Evolutionary conservation across 2,888 invertebrate species (phyloP).

Genomic region (Diplazon laetatorius): DNA sequence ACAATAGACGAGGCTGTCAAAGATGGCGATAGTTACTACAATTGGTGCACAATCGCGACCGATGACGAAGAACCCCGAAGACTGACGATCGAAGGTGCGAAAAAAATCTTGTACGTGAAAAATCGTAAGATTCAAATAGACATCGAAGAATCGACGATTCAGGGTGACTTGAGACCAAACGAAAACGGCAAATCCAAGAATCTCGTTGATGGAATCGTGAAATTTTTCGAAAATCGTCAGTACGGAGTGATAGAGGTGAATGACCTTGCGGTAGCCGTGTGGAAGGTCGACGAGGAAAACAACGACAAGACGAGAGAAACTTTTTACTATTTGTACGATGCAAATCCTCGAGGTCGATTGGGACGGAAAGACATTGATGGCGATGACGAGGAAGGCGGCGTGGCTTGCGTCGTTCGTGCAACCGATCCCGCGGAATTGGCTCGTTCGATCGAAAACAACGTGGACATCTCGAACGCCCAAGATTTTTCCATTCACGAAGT

Average conservation of each 20-base stretch:
- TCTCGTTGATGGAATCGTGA: slow-evolving; percentile 76
- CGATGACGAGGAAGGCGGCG: slow-evolving; percentile 64
- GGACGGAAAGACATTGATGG: slow-evolving; percentile 44
- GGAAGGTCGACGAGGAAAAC: slow-evolving; percentile 79
- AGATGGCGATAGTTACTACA: slow-evolving; percentile 82
- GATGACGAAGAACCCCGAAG: slow-evolving; percentile 72
- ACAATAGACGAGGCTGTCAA: slow-evolving; percentile 81
- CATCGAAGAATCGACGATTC: slow-evolving; percentile 75
- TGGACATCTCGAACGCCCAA: slow-evolving; percentile 71
- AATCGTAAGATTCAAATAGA: slow-evolving; percentile 79
- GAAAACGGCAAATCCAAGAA: slow-evolving; percentile 72
- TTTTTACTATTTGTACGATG: slow-evolving; percentile 83
- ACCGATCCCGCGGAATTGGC: slow-evolving; percentile 77
- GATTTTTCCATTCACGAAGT: slow-evolving; percentile 75
- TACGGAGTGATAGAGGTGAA: slow-evolving; percentile 81
- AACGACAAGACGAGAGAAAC: slow-evolving; percentile 67
- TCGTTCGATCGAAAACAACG: slow-evolving; percentile 77
- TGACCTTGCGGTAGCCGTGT: slow-evolving; percentile 80
- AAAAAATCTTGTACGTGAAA: slow-evolving; percentile 77
- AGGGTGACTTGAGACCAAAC: slow-evolving; percentile 78
- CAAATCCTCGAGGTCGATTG: slow-evolving; percentile 77
- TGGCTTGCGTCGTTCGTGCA: slow-evolving; percentile 81
- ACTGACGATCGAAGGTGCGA: slow-evolving; percentile 79
- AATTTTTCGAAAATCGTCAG: slow-evolving; percentile 78
- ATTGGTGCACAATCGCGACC: slow-evolving; percentile 74